Evolutionary conservation across 2,113 vertebrate species (phyloP), one percentile per base, ranked within the genome.

Genomic region (Syngnathus floridae): DNA sequence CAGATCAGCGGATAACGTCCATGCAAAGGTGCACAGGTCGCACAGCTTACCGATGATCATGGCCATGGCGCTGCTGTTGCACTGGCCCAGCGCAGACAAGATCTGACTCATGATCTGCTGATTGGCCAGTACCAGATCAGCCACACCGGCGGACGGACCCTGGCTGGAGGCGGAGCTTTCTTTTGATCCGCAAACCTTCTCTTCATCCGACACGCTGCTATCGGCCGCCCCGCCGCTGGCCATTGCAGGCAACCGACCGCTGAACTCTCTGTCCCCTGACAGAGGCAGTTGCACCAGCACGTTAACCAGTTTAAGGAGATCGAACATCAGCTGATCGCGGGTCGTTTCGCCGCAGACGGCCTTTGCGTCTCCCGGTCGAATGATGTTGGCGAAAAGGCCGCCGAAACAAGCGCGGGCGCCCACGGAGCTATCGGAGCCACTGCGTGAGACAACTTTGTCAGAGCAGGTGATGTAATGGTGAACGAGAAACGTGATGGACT

Each of bases 41-140:
- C 10, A 40, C 0, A 12, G 48, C 82, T 72, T 77, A 99, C 97
- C 97, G 72, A 99, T 99, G 70, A 99, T 99, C 96, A 99, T 99
- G 48, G 97, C 97, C 97, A 99, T 99, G 75, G 97, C 95, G 14
- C 95, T 99, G 93, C 97, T 99, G 88, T 99, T 99, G 89, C 97
- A 99, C 74, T 99, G 95, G 45, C 97, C 96, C 71, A 99, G 84
- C 0, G 97, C 97, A 4, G 97, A 98, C 75, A 99, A 83, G 87
- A 99, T 98, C 89, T 99, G 97, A 84, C 97, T 99, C 97, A 99
- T 99, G 46, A 99, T 97, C 72, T 98, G 97, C 62, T 99, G 97
- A 84, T 97, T 99, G 82, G 95, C 96, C 52, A 99, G 87, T 64
- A 99, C 95, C 86, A 99, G 88, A 84, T 99, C 96, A 0, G 96